Evolutionary conservation across 2,888 invertebrate species (phyloP), one percentile per base, ranked within the genome.

Genomic region (Julus scandinavius): DNA sequence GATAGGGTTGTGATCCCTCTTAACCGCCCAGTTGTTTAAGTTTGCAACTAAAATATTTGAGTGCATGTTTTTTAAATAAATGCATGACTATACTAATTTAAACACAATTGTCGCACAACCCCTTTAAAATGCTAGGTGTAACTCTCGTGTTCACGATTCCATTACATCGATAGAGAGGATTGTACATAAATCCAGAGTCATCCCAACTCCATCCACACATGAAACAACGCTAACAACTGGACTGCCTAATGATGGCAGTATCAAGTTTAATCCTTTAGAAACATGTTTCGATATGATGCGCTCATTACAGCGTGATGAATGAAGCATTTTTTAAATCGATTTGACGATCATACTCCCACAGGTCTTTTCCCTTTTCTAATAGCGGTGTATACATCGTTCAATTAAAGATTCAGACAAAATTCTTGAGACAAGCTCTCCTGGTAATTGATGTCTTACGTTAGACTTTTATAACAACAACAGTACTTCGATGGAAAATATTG

Each of bases 321-420:
- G 63, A 63, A 20, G 63, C 63, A 15, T 20, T 63, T 63, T 20
- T 63, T 20, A 63, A 63, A 63, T 63, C 20, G 63, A 63, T 20
- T 29, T 29, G 29, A 29, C 20, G n/a, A 63, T 15, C 13, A 63
- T 15, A 63, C 29, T 29, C 29, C 29, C 29, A 29, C 29, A 29
- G 29, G 29, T 29, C 0, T 29, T 29, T 29, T 29, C 29, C 29
- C 29, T 29, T 29, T 29, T 29, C 29, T 29, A 29, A 29, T 29
- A 29, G 29, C 63, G 20, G 29, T 29, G 63, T 13, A n/a, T 20
- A 5, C 5, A 29, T 29, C 29, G 29, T 63, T 63, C 20, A 63
- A 63, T 63, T 63, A 63, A 63, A 63, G 63, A 63, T 63, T 20
- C 63, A 63, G 63, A 63, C 20, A 63, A 5, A 63, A 20, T 63